Percentiles rank a stretch among this genome's conserved stretches.
Evolutionary conservation across 2,113 vertebrate genomes (phyloP).

Genomic region (Nettapus auritus): DNA sequence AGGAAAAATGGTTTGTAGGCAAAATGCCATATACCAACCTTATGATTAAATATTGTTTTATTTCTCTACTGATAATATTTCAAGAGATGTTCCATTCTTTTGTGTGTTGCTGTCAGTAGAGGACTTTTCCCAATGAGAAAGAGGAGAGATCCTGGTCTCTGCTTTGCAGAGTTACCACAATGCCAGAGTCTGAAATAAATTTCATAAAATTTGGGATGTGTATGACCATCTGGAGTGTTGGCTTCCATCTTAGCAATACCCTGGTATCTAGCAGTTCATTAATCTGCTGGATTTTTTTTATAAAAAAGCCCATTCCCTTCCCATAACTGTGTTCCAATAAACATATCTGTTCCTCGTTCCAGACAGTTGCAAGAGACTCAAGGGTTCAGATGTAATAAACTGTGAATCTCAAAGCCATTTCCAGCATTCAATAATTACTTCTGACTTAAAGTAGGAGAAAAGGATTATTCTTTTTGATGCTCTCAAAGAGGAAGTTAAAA

Average conservation of each 20-base stretch:
- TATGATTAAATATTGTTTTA: not conserved
- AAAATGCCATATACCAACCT: not conserved
- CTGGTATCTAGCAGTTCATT: not conserved
- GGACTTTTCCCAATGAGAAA: not conserved
- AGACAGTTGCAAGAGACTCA: not conserved
- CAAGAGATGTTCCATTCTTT: not conserved
- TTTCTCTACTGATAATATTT: not conserved
- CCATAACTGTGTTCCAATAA: not conserved
- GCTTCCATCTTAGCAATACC: not conserved
- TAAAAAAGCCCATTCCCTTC: not conserved
- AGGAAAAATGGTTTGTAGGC: not conserved
- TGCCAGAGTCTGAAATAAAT: not conserved
- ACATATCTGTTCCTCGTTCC: not conserved
- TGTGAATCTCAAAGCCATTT: not conserved
- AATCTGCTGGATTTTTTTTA: not conserved
- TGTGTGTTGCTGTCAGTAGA: not conserved
- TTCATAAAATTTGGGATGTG: not conserved
- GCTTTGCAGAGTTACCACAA: not conserved
- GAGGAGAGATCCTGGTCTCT: not conserved
- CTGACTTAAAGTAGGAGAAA: not conserved
- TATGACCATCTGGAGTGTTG: not conserved
- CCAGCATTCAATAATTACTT: not conserved
- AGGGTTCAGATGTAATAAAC: not conserved
- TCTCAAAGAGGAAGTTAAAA: not conserved
- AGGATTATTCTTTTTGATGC: not conserved